These are phyloP conservation scores for Hypomesus transpacificus DNA, from an alignment of 2,113 vertebrate species.

Conservation along the genomic window DNA sequence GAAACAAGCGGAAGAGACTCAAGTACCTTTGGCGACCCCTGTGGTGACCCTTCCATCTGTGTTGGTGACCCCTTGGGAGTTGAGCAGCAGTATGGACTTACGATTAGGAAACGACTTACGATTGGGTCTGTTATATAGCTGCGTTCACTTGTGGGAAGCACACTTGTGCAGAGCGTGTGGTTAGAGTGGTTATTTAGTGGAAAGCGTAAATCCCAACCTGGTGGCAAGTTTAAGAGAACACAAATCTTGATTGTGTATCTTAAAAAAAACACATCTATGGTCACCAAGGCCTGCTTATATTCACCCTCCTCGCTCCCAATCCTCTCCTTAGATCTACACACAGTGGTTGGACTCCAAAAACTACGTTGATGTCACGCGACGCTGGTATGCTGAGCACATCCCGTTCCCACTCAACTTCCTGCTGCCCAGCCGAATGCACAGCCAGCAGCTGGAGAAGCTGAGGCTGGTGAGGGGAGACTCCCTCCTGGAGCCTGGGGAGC, in stretches of 20 bases:
- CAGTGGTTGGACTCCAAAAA: constrained; percentile 91
- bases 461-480: constrained; percentile 76
- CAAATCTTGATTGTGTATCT: too few relatives aligned
- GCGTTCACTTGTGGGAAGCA: background rate
- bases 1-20: background rate
- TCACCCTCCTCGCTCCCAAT: background rate
- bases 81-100: background rate
- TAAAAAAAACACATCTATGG: too few relatives aligned
- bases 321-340: constrained; percentile 78
- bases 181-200: too few relatives aligned
- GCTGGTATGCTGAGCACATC: constrained; percentile 85
- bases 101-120: background rate
- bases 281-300: too few relatives aligned
- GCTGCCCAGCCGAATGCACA: constrained; percentile 85
- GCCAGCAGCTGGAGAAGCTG: constrained; percentile 75
- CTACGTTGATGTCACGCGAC: constrained; percentile 89
- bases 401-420: constrained; percentile 92
- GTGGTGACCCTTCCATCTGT: constrained; percentile 1
- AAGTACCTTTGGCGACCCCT: background rate
- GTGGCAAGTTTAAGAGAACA: too few relatives aligned
- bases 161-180: too few relatives aligned
- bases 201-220: background rate
- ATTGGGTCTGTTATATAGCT: background rate
- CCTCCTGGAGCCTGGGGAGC: constrained; percentile 61
- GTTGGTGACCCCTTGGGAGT: background rate